Percentiles rank a stretch among this genome's conserved stretches.
These are phyloP conservation scores for Amphilophus citrinellus DNA, from an alignment of 2,113 vertebrate genomes.

Conservation along the genomic window DNA sequence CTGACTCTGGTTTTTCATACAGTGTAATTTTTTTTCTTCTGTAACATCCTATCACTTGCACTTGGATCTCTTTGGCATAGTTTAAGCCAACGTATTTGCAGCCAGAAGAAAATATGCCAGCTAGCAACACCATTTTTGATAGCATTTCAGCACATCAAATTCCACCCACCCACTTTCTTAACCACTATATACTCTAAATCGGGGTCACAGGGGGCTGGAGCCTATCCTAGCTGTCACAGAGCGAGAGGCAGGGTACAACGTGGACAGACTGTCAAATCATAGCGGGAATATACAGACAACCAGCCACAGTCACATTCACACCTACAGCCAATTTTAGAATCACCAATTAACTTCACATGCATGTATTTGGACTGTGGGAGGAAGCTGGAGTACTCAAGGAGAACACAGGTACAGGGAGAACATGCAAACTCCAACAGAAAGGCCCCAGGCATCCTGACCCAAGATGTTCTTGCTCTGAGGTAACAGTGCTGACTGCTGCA, in stretches of 20 bases:
- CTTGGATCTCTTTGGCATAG: not conserved
- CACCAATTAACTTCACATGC: not conserved
- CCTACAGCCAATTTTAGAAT: not conserved
- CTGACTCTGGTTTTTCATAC: not conserved
- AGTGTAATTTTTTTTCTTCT: not conserved
- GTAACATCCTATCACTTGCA: not conserved
- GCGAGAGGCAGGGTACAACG: not conserved
- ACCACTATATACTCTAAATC: not conserved
- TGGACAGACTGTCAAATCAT: not conserved
- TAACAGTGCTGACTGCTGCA: not conserved
- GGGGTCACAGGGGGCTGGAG: not conserved
- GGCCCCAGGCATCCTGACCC: rapidly evolving
- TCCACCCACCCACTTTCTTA: not conserved
- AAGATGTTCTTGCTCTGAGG: not conserved
- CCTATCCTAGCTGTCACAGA: not conserved
- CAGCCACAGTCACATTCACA: not conserved
- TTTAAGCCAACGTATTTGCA: not conserved
- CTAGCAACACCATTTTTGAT: not conserved
- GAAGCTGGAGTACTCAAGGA: not conserved
- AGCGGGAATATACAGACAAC: not conserved
- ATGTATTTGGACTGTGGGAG: not conserved
- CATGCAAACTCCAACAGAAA: not conserved
- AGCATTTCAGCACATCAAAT: not conserved
- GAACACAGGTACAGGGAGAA: not conserved
- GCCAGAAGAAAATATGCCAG: not conserved